Evolutionary conservation across 1,140 invertebrate species (phyloP).

Genomic region (Lasaia peninsularis): DNA sequence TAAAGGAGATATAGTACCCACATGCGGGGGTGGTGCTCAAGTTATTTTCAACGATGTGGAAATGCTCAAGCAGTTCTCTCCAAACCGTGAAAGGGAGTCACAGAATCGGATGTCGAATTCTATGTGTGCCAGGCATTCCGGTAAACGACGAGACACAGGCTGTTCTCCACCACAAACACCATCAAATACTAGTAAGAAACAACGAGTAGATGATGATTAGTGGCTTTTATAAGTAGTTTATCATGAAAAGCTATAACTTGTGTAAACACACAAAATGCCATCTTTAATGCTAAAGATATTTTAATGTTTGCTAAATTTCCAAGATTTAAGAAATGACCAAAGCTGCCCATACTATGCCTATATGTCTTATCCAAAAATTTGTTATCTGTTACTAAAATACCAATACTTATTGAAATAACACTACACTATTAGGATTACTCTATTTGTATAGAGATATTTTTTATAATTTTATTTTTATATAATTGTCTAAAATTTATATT

Average conservation of each 20-base stretch:
- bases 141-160: conserved; percentile 53
- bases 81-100: conserved; percentile 64
- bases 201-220: conserved; percentile 64
- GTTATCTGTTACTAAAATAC: too few species aligned
- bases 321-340: too few species aligned
- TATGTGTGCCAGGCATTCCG: conserved; percentile 57
- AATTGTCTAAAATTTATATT: too few species aligned
- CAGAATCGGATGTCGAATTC: conserved; percentile 37
- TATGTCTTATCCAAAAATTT: too few species aligned
- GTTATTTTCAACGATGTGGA: conserved; percentile 98
- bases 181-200: conserved; percentile 66
- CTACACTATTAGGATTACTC: too few species aligned
- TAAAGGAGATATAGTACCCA: conserved; percentile 96
- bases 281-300: too few species aligned
- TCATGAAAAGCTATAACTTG: background rate
- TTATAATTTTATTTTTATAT: too few species aligned
- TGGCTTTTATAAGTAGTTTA: background rate
- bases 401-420: too few species aligned
- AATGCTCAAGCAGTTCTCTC: conserved; percentile 90
- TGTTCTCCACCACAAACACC: conserved; percentile 63
- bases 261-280: background rate
- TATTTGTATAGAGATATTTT: too few species aligned
- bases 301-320: too few species aligned
- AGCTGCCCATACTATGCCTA: too few species aligned
- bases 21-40: conserved; percentile 94